A percentile compares a stretch with the other conserved stretches of the same genome.
phyloP scores from a whole-genome alignment of 2,888 invertebrate species.

The Kryphioiulus occultus region DNA sequence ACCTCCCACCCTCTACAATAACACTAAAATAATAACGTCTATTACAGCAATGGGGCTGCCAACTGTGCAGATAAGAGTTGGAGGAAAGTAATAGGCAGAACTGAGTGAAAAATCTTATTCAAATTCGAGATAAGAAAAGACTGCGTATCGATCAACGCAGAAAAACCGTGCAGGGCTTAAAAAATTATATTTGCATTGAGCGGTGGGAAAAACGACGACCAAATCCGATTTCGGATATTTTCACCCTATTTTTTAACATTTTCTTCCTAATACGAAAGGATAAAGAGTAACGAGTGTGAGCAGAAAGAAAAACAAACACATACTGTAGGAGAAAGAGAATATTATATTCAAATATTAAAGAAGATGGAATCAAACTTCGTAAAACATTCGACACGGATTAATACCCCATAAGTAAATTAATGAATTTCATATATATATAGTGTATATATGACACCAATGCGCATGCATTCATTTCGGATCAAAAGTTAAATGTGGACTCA shows the following conservation, averaged over 20 bases:
- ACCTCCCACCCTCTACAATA: background rate
- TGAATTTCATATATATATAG: too few relatives aligned
- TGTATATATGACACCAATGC: too few relatives aligned
- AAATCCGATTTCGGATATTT: slow-evolving; percentile 31
- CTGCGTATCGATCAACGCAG: background rate
- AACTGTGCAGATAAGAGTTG: background rate
- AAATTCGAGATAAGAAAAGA: slow-evolving; percentile 7
- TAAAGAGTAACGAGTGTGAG: background rate
- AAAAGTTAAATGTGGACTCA: too few relatives aligned
- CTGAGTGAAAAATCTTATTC: background rate
- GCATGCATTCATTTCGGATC: too few relatives aligned
- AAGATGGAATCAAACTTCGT: background rate
- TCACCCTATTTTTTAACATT: slow-evolving; percentile 25
- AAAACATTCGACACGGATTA: too few relatives aligned
- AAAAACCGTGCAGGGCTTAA: background rate
- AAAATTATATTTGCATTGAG: slow-evolving; percentile 30
- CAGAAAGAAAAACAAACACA: too few relatives aligned
- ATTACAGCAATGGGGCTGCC: slow-evolving; percentile 17
- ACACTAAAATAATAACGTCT: background rate
- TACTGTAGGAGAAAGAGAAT: background rate
- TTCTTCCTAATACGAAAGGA: background rate
- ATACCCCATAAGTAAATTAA: too few relatives aligned
- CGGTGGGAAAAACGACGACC: background rate
- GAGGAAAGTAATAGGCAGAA: too few relatives aligned
- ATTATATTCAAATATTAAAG: background rate